Evolutionary conservation across 2,888 invertebrate genomes (phyloP), one percentile per base, ranked within the genome.

Genomic region (Tortricodes alternella): DNA sequence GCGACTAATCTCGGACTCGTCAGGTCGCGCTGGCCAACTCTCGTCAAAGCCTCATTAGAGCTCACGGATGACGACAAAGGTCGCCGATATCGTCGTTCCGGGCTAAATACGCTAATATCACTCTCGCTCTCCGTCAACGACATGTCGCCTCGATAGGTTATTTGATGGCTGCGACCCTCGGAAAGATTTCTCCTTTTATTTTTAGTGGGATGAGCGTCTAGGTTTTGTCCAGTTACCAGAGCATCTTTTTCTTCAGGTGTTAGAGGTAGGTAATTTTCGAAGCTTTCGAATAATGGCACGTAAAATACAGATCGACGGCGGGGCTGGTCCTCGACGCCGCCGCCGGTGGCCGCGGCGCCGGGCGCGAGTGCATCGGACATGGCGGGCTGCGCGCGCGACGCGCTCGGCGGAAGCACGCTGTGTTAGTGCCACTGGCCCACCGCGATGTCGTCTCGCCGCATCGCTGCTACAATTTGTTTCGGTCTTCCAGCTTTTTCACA

Each of bases 221-320:
- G 62, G 46, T 74, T 72, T 65, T 78, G 77, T 7, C 89, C 88
- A 19, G 83, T 80, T 72, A 90, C 76, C 35, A 90, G 38, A 63
- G 91, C 90, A 64, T 89, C 88, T 60, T 83, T 87, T 75, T 91
- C 89, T 72, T 87, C 86, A 51, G 81, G 74, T 19, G 89, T 85
- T 53, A 92, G 86, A 19, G 92, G 92, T 43, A 92, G 84, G 70
- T 92, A 92, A 73, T 92, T 92, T 49, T 89, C 90, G 65, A 92
- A 92, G 67, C 92, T 93, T 63, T 93, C 92, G 58, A 92, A 92
- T 65, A 95, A 85, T 63, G 95, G 93, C 63, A 95, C 94, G 83
- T 95, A 95, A 83, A 95, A 95, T 63, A 95, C 94, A 44, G 95
- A 95, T 61, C 95, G 92, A 59, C 95, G 92, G 46, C 93, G 89